phyloP scores from a whole-genome alignment of 2,888 invertebrate genomes.

The Trachelus stipa region DNA sequence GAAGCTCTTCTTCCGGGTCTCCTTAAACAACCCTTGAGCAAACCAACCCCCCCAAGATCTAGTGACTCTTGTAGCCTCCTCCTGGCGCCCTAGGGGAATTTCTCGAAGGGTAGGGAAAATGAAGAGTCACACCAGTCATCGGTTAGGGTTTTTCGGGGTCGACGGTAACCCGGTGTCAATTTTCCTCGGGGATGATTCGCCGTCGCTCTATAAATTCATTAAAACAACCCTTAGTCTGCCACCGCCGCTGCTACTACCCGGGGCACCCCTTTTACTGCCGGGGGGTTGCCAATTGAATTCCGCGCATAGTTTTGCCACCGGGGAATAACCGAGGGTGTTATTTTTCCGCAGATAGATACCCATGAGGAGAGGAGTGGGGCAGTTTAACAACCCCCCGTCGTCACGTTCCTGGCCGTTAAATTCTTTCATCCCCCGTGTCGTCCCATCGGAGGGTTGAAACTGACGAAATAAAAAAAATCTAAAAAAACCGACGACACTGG shows the following conservation, averaged over 20 bases:
- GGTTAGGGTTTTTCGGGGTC: not conserved
- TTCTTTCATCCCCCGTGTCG: not conserved
- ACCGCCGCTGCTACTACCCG: slow-evolving; percentile 18
- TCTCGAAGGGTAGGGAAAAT: not conserved
- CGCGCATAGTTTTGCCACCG: slow-evolving; percentile 40
- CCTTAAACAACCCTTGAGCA: not conserved
- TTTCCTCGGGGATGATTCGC: not conserved
- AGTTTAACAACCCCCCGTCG: not conserved
- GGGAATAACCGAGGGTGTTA: not conserved
- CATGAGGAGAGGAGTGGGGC: not conserved
- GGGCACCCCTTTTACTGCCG: not conserved
- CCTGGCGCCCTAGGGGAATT: not conserved
- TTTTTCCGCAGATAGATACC: not conserved
- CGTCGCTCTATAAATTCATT: slow-evolving; percentile 55
- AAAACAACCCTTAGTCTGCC: slow-evolving; percentile 60
- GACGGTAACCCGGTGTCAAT: not conserved
- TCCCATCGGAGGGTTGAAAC: not conserved
- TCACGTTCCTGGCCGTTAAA: not conserved
- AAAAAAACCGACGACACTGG: not conserved
- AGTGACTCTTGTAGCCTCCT: not conserved
- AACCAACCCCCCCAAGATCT: not conserved
- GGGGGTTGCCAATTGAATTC: slow-evolving; percentile 54
- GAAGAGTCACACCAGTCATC: not conserved
- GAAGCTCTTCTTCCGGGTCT: not conserved
- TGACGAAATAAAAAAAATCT: not conserved